A percentile compares a stretch with the other conserved stretches of the same genome.
Conservation (phyloP, 2,797 vertebrate species). For the Acrossocheilus wenchowensis region DNA sequence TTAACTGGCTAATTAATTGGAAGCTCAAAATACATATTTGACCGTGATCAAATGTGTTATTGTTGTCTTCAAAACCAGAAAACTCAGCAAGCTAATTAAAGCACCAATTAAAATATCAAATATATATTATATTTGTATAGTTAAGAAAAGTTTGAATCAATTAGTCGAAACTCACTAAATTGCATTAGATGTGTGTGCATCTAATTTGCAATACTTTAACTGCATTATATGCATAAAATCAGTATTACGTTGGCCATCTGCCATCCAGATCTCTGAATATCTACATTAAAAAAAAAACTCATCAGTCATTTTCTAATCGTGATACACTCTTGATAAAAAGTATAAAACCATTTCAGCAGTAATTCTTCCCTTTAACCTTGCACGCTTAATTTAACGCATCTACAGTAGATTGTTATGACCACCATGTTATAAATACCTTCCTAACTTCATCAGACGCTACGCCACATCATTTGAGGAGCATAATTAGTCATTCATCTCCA, state of each 20-base stretch:
- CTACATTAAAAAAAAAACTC: neutral
- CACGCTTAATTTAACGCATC: neutral
- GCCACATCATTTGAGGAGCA: neutral
- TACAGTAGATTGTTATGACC: neutral
- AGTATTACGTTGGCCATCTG: neutral
- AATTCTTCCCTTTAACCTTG: neutral
- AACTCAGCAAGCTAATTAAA: neutral
- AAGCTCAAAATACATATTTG: neutral
- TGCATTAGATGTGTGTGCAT: neutral
- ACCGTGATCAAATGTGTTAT: neutral
- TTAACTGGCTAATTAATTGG: neutral
- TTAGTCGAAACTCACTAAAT: neutral
- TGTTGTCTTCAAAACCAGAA: neutral
- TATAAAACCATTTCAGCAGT: neutral
- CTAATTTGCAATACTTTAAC: neutral
- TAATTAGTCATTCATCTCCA: conserved; percentile 21
- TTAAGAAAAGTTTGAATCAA: neutral
- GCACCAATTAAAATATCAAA: neutral
- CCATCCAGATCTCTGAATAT: neutral
- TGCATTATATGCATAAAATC: neutral
- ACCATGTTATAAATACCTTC: conserved; percentile 19
- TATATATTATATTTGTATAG: neutral
- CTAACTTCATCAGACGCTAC: conserved; percentile 3
- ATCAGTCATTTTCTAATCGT: neutral
- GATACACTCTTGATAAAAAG: neutral